Evolutionary conservation across 2,888 invertebrate genomes (phyloP), one percentile per base, ranked within the genome.

Genomic region (Prostheceraeus crozeri): DNA sequence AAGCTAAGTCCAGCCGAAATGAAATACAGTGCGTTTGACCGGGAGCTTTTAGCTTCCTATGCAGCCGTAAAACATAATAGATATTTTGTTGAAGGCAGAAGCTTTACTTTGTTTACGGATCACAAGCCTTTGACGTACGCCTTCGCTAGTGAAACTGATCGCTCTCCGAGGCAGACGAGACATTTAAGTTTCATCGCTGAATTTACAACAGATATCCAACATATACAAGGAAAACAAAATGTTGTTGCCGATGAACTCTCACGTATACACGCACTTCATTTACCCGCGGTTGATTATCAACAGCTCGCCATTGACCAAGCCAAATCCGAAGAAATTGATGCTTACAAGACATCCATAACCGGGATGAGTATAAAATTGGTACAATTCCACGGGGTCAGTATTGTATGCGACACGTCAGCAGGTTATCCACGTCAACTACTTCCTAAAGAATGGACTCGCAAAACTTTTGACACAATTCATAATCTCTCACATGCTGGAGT

Each of bases 81-180:
- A 3, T 62, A 59, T 36, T 16, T 61, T n/a, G 11, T 66, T 0
- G 77, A 78, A 66, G 73, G 69, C 0, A 63, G 69, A 31, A 21
- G 69, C 45, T 69, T 72, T 45, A 65, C 56, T 0, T 67, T 76
- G 73, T 60, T 36, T 36, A 65, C 61, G 8, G 65, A 66, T 40
- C 65, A 66, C 35, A 65, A 66, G 45, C 63, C 72, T 0, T 54
- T 75, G 16, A 62, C 61, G 0, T 72, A 62, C 35, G 73, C 74
- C 0, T 71, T 77, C 56, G 16, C 57, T 2, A 63, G 69, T 62
- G 68, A 71, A 0, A 73, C 40, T 40, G 40, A 40, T n/a, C 21
- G 40, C 19, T 19, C 40, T 16, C 40, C 40, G 19, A 14, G 40
- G 19, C 40, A 40, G 40, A 40, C 40, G n/a, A 14, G 40, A 40